Evolutionary conservation across 2,797 vertebrate species (phyloP).

Genomic region (Bradypodion pumilum): DNA sequence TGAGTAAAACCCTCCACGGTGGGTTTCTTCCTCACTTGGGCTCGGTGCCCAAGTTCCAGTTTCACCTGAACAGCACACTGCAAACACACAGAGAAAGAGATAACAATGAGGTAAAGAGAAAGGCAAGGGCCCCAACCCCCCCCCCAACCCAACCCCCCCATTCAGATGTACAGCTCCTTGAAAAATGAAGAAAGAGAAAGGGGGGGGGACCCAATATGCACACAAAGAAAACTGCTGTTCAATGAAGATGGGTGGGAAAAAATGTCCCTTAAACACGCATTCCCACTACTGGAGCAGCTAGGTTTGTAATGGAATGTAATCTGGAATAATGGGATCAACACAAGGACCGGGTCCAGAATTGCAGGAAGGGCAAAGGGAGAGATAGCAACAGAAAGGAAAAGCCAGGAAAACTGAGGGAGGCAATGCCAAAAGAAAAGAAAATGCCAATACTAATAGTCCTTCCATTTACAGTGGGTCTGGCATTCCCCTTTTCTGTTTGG

Average conservation of each 20-base stretch:
- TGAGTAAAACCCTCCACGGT: slow-evolving; percentile 98
- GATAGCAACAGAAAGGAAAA: not conserved
- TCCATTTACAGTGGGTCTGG: not conserved
- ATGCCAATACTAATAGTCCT: not conserved
- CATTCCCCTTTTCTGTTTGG: not conserved
- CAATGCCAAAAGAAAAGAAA: not conserved
- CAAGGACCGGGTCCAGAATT: not conserved
- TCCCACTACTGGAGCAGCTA: not conserved
- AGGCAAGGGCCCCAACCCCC: not conserved
- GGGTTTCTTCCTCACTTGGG: slow-evolving; percentile 96
- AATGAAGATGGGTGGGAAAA: not conserved
- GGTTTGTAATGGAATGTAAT: slow-evolving; percentile 40
- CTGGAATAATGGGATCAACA: not conserved
- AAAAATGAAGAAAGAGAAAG: not conserved
- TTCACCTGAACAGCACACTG: slow-evolving; percentile 99
- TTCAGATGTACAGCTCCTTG: not conserved
- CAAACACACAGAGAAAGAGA: slow-evolving; percentile 18
- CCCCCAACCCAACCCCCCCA: not conserved
- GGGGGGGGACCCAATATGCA: not conserved
- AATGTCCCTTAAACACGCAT: not conserved
- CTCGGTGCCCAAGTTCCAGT: slow-evolving; percentile 96
- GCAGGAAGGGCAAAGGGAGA: not conserved
- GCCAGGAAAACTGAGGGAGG: not conserved
- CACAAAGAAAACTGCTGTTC: slow-evolving; percentile 30
- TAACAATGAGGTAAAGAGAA: slow-evolving; percentile 52